These are phyloP conservation scores for Drosophila affinis DNA, from an alignment of 2,888 invertebrate genomes.

Conservation along the genomic window DNA sequence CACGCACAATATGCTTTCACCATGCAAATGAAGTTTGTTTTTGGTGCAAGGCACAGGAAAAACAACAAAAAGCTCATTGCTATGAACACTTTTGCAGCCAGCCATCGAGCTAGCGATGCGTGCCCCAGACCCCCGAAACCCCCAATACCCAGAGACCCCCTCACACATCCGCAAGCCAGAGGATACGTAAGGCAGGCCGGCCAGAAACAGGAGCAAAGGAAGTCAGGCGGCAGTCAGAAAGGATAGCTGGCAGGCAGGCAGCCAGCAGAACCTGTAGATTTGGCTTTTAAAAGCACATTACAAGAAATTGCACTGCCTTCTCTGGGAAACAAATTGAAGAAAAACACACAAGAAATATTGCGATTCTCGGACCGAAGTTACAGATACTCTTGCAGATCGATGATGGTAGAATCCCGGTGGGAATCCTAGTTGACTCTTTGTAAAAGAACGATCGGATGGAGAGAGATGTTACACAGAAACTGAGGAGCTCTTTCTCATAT, in stretches of 20 bases:
- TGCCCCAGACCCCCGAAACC: conserved; percentile 17
- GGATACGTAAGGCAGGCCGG: not conserved
- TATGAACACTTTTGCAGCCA: conserved; percentile 49
- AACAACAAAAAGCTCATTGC: conserved; percentile 65
- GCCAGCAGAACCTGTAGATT: conserved; percentile 64
- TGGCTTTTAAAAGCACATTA: conserved; percentile 76
- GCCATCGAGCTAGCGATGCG: conserved; percentile 13
- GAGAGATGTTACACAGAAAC: too few species aligned
- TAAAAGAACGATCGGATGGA: too few species aligned
- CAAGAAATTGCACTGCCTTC: conserved; percentile 70
- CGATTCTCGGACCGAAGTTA: not conserved
- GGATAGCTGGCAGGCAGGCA: too few species aligned
- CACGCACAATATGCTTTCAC: conserved; percentile 56
- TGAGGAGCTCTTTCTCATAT: too few species aligned
- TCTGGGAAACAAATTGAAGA: conserved; percentile 59
- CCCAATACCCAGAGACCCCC: not conserved
- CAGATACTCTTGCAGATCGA: not conserved
- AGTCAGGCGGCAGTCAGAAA: not conserved
- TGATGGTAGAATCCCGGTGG: too few species aligned
- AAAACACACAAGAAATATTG: conserved; percentile 40
- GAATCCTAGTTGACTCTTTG: too few species aligned
- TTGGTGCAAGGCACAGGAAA: conserved; percentile 64
- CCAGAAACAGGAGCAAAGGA: conserved; percentile 21
- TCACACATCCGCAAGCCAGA: conserved; percentile 5
- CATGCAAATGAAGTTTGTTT: conserved; percentile 76